Conservation (phyloP, 2,888 invertebrate species). For the Periphyllus acericola region DNA sequence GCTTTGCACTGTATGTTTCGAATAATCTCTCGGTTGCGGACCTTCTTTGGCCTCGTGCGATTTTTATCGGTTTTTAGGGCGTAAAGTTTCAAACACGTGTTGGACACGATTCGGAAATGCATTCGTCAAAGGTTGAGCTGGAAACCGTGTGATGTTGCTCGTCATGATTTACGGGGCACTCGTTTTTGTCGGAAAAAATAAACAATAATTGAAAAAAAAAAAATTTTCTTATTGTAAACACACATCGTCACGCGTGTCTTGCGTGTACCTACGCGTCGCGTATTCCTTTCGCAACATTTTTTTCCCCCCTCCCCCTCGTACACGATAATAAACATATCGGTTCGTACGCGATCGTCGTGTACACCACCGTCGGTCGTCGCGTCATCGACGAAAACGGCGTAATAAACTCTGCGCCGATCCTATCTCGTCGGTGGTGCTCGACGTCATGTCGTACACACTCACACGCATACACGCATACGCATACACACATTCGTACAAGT, state of each 20-base stretch:
- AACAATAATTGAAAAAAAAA: background rate
- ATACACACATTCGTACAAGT: background rate
- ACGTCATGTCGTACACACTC: background rate
- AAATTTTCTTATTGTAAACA: background rate
- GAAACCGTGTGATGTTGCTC: background rate
- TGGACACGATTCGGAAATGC: background rate
- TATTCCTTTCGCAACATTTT: background rate
- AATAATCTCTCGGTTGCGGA: too few species aligned
- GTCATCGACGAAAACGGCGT: slow-evolving; percentile 10
- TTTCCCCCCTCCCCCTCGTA: background rate
- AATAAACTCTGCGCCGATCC: slow-evolving; percentile 2
- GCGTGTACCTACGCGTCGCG: background rate
- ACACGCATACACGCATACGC: background rate
- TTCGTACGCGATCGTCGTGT: background rate
- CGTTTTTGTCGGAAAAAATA: background rate
- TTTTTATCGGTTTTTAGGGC: too few species aligned
- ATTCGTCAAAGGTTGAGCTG: too few species aligned
- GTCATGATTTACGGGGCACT: background rate
- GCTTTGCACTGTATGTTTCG: too few species aligned
- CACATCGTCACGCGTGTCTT: background rate
- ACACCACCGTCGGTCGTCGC: background rate
- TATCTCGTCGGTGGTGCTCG: background rate
- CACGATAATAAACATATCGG: background rate
- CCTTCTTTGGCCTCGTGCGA: too few species aligned
- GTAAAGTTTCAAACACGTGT: too few species aligned